Percentiles rank a stretch among this genome's conserved stretches.
These are phyloP conservation scores for Apis cerana DNA, from an alignment of 1,140 invertebrate species.

Conservation along the genomic window DNA sequence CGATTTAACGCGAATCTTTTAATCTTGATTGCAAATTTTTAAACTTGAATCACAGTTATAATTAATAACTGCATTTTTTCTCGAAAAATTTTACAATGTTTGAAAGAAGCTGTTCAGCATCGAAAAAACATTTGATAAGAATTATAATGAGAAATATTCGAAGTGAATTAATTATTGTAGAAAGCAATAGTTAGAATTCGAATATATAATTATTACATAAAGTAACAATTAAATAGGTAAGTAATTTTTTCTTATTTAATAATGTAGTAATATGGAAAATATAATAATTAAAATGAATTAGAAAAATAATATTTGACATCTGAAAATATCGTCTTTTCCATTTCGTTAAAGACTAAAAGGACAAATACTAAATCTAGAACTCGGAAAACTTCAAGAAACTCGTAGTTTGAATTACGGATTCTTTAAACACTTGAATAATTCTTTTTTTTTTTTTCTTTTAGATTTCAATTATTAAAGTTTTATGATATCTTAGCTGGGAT, in stretches of 20 bases:
- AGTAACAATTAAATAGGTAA: too few relatives aligned
- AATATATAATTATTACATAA: background rate
- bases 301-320: background rate
- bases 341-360: background rate
- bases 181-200: background rate
- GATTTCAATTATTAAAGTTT: background rate
- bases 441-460: background rate
- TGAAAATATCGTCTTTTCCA: background rate
- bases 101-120: too few relatives aligned
- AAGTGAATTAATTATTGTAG: background rate
- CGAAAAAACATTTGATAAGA: too few relatives aligned
- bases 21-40: background rate
- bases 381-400: background rate
- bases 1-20: background rate
- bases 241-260: too few relatives aligned
- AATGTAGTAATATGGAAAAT: too few relatives aligned
- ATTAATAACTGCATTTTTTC: background rate
- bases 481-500: background rate
- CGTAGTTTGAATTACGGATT: background rate
- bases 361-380: background rate
- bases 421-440: background rate
- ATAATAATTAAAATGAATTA: background rate
- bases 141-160: too few relatives aligned
- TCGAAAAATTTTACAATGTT: background rate
- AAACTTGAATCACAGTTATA: background rate